phyloP scores from a whole-genome alignment of 2,888 invertebrate genomes.

The Malthinus flaveolus region DNA sequence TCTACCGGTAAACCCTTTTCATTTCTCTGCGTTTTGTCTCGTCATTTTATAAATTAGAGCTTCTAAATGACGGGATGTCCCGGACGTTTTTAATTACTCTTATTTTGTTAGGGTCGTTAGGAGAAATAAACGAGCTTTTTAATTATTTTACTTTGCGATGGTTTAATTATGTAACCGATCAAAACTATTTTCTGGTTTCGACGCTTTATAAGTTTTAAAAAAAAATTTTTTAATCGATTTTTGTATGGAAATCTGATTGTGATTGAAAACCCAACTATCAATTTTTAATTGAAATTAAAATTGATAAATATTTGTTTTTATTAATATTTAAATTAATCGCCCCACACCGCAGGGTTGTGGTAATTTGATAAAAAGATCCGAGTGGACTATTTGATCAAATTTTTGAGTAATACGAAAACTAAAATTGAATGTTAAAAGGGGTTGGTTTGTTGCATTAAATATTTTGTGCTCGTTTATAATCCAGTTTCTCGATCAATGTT shows the following conservation, averaged over 20 bases:
- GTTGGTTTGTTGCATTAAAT: conserved; percentile 20
- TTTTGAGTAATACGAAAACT: conserved; percentile 2
- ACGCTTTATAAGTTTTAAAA: too few relatives aligned
- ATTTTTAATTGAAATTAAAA: too few relatives aligned
- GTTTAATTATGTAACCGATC: too few relatives aligned
- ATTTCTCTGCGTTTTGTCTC: conserved; percentile 33
- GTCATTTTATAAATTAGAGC: conserved; percentile 28
- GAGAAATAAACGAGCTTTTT: conserved; percentile 13
- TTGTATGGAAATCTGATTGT: too few relatives aligned
- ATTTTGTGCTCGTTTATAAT: conserved; percentile 32
- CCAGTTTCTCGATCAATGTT: conserved; percentile 35
- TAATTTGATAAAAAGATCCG: background rate
- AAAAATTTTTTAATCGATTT: too few relatives aligned
- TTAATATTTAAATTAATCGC: too few relatives aligned
- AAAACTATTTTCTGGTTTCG: too few relatives aligned
- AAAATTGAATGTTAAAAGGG: conserved; percentile 7
- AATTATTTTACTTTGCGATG: background rate
- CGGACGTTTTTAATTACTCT: conserved; percentile 19
- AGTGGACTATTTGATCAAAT: background rate
- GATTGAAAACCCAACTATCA: too few relatives aligned
- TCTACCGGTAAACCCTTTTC: conserved; percentile 42
- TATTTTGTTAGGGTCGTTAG: conserved; percentile 12
- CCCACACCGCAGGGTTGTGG: background rate
- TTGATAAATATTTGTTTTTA: too few relatives aligned
- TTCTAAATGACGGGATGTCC: conserved; percentile 26